Percentiles rank a stretch among this genome's conserved stretches.
Evolutionary conservation across 2,113 vertebrate genomes (phyloP).

Genomic region (Pseudorasbora parva): DNA sequence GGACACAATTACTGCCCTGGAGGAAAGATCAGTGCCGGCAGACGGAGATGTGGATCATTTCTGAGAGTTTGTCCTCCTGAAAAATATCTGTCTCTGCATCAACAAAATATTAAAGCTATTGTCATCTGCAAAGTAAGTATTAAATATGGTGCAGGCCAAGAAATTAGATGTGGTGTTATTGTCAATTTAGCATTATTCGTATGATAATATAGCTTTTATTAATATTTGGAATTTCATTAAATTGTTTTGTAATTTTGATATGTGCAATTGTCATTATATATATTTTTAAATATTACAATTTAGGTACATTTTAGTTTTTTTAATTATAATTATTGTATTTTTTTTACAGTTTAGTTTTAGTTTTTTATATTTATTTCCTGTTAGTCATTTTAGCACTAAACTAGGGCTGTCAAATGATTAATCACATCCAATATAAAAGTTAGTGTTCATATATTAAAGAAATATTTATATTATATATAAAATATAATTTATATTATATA

Average conservation of each 20-base stretch:
- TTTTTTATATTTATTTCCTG: too few relatives aligned
- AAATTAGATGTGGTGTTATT: background rate
- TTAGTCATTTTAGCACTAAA: too few relatives aligned
- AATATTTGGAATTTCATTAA: background rate
- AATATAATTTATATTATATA: too few relatives aligned
- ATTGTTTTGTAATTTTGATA: too few relatives aligned
- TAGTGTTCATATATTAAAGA: too few relatives aligned
- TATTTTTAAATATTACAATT: too few relatives aligned
- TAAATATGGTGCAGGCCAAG: background rate
- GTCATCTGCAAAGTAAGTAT: background rate
- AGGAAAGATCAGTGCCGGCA: background rate
- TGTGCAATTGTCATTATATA: background rate
- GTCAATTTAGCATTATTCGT: background rate
- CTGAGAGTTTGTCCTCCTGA: background rate
- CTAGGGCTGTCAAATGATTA: too few relatives aligned
- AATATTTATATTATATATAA: too few relatives aligned
- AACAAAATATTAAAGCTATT: background rate
- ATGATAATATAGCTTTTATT: background rate
- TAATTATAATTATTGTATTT: too few relatives aligned
- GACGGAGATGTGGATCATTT: background rate
- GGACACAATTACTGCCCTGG: background rate
- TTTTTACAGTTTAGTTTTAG: too few relatives aligned
- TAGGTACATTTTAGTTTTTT: too few relatives aligned
- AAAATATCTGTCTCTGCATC: background rate
- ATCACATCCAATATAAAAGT: too few relatives aligned